These are phyloP conservation scores for Neuroterus valhalla DNA, from an alignment of 1,140 invertebrate species.

Conservation along the genomic window DNA sequence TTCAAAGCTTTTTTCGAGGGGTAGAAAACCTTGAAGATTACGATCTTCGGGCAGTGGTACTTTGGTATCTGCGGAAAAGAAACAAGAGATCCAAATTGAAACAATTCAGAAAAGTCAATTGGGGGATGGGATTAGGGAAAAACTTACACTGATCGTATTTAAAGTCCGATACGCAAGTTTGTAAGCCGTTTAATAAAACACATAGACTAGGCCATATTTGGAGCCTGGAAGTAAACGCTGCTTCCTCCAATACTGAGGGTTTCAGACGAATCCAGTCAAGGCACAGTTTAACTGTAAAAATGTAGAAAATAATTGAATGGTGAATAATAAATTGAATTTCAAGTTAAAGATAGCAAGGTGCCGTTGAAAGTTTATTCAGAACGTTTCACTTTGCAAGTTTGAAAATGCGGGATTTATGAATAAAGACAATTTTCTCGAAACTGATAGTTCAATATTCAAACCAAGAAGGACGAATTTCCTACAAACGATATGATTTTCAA, in stretches of 20 bases:
- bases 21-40: conserved; percentile 86
- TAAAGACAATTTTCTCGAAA: no score
- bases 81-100: conserved; percentile 43
- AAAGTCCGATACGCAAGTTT: conserved; percentile 73
- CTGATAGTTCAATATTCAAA: no score
- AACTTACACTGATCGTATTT: conserved; percentile 72
- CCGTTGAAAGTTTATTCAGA: no score
- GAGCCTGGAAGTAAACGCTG: conserved; percentile 79
- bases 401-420: no score
- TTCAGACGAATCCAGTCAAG: conserved; percentile 83
- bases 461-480: no score
- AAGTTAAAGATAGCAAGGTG: no score
- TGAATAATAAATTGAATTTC: neutral
- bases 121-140: conserved; percentile 2
- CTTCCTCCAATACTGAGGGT: conserved; percentile 76
- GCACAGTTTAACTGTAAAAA: conserved; percentile 81
- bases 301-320: neutral
- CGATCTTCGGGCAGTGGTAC: conserved; percentile 86
- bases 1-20: conserved; percentile 79
- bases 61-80: conserved; percentile 77
- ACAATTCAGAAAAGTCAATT: no score
- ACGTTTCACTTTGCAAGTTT: no score
- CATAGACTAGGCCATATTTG: conserved; percentile 89
- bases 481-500: no score
- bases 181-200: conserved; percentile 83